Conservation (phyloP, 2,113 vertebrate genomes). For the Centropus unirufus region DNA sequence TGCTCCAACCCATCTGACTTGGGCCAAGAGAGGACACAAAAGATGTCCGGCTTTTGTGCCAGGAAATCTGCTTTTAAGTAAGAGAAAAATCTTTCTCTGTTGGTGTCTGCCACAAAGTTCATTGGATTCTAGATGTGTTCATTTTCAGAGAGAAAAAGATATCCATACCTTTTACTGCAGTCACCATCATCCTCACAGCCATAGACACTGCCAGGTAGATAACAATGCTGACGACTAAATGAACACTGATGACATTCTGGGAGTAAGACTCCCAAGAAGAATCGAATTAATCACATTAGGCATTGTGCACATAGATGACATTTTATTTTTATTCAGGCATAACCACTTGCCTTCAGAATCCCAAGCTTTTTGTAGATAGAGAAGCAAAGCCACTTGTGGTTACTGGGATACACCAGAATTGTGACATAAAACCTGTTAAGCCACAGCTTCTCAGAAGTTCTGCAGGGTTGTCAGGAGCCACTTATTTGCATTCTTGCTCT, state of each 20-base stretch:
- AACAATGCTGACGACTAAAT: background rate
- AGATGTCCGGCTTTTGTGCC: background rate
- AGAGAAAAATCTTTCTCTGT: background rate
- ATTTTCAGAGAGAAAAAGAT: background rate
- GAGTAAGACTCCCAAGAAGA: background rate
- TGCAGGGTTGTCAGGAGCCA: background rate
- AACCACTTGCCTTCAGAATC: background rate
- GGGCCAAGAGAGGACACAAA: background rate
- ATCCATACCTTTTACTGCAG: background rate
- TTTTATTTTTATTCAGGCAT: background rate
- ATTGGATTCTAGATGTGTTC: background rate
- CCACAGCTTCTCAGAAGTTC: background rate
- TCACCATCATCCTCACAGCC: background rate
- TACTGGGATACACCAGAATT: background rate
- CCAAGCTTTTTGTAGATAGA: background rate
- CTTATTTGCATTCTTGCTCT: background rate
- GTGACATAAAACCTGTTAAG: background rate
- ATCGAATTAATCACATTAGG: background rate
- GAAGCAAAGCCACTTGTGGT: background rate
- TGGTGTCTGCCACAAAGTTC: background rate
- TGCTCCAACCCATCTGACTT: background rate
- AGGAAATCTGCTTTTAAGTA: background rate
- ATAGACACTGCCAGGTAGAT: background rate
- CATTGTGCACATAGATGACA: background rate
- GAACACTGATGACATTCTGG: background rate